Percentiles rank a stretch among this genome's conserved stretches.
These are phyloP conservation scores for Antheraea mylitta DNA, from an alignment of 1,140 invertebrate genomes.

Conservation along the genomic window DNA sequence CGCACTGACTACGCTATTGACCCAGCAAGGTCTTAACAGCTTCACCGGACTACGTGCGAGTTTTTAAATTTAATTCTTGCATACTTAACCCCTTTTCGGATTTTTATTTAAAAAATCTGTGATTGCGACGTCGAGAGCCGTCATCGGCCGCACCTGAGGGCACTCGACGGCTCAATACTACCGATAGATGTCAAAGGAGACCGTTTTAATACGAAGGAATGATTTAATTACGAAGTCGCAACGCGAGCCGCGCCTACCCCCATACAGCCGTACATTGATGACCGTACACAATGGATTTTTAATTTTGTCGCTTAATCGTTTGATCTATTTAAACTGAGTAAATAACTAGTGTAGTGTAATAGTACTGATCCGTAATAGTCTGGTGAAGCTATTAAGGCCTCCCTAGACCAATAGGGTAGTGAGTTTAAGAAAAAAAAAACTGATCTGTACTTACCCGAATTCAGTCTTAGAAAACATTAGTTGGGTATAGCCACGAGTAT, in stretches of 20 bases:
- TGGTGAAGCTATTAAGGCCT: no score
- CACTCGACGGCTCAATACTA: slow-evolving; percentile 40
- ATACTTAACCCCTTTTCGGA: slow-evolving; percentile 1
- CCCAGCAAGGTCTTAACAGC: no score
- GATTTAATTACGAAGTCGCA: slow-evolving; percentile 54
- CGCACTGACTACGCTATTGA: no score
- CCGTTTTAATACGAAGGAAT: slow-evolving; percentile 48
- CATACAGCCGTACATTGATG: neutral
- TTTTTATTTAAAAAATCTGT: slow-evolving; percentile 15
- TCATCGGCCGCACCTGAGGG: slow-evolving; percentile 20
- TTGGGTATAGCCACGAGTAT: no score
- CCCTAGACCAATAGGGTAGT: no score
- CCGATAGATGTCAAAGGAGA: slow-evolving; percentile 36
- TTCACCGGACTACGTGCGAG: no score
- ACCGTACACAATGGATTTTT: neutral
- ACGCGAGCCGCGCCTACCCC: slow-evolving; percentile 32
- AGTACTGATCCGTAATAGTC: no score
- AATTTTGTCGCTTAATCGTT: neutral
- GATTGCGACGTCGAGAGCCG: slow-evolving; percentile 18
- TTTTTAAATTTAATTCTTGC: slow-evolving; percentile 16
- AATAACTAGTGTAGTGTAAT: no score
- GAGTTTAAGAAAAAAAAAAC: no score
- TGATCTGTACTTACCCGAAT: no score
- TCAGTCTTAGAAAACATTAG: no score
- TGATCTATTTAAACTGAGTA: no score